Evolutionary conservation across 2,797 vertebrate species (phyloP).

Genomic region (Sylvilagus floridanus): DNA sequence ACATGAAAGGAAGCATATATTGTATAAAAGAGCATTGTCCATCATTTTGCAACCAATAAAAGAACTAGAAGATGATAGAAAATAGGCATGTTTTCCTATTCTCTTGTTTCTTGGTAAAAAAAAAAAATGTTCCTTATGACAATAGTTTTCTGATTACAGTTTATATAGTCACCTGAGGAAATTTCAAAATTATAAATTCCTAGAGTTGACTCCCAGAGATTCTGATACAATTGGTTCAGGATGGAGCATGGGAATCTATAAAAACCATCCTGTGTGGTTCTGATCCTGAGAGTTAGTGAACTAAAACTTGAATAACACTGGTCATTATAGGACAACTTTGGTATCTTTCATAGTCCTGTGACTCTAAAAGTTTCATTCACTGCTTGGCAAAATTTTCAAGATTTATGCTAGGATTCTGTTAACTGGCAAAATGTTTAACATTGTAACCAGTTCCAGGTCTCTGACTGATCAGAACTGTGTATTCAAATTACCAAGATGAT

Average conservation of each 20-base stretch:
- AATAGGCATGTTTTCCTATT: neutral
- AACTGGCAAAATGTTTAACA: neutral
- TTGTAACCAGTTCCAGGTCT: neutral
- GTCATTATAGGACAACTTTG: neutral
- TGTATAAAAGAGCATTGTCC: neutral
- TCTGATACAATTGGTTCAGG: neutral
- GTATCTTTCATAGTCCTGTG: too few species aligned
- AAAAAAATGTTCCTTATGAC: neutral
- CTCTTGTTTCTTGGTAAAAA: neutral
- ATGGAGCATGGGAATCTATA: neutral
- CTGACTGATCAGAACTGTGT: neutral
- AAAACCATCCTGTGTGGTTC: neutral
- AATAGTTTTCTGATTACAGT: neutral
- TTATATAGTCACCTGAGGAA: neutral
- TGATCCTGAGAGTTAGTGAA: neutral
- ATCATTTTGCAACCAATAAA: neutral
- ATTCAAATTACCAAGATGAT: neutral
- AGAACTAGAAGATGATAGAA: neutral
- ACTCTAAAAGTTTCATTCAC: neutral
- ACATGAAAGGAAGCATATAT: constrained; percentile 14
- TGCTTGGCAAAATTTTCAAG: neutral
- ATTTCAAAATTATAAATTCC: neutral
- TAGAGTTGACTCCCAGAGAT: neutral
- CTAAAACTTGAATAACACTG: neutral
- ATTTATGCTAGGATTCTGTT: neutral